These are phyloP conservation scores for Bufo bufo DNA, from an alignment of 2,113 vertebrate species.

Conservation along the genomic window DNA sequence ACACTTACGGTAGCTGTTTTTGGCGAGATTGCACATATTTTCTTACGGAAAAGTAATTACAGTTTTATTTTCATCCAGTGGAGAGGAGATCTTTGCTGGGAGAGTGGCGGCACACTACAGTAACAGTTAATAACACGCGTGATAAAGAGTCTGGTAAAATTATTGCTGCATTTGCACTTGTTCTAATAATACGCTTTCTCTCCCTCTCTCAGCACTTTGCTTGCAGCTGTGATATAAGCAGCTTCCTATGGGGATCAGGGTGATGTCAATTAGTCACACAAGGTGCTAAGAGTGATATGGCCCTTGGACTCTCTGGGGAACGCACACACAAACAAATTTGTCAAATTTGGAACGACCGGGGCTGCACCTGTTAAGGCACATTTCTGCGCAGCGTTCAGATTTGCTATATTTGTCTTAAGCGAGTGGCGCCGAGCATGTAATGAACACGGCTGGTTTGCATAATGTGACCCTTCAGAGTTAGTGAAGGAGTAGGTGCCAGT, in stretches of 20 bases:
- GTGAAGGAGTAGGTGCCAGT: background rate
- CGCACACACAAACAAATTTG: constrained; percentile 36
- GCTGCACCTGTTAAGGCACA: constrained; percentile 37
- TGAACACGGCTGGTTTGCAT: background rate
- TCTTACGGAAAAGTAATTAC: constrained; percentile 6
- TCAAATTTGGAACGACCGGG: constrained; percentile 34
- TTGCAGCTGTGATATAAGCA: constrained; percentile 41
- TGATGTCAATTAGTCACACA: constrained; percentile 32
- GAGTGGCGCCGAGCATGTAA: background rate
- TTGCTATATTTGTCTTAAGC: constrained; percentile 19
- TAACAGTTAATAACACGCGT: constrained; percentile 33
- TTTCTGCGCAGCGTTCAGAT: background rate
- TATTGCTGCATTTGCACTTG: constrained; percentile 54
- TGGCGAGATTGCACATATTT: no score
- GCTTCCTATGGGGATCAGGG: constrained; percentile 15
- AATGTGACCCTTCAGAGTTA: background rate
- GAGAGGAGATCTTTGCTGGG: background rate
- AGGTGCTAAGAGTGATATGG: background rate
- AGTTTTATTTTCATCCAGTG: background rate
- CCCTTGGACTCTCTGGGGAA: background rate
- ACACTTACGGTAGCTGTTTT: background rate
- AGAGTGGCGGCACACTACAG: background rate
- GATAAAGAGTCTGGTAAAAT: constrained; percentile 30
- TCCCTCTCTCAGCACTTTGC: constrained; percentile 50
- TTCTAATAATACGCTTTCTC: constrained; percentile 55